phyloP scores from a whole-genome alignment of 2,888 invertebrate genomes.

The Antheraea assamensis region DNA sequence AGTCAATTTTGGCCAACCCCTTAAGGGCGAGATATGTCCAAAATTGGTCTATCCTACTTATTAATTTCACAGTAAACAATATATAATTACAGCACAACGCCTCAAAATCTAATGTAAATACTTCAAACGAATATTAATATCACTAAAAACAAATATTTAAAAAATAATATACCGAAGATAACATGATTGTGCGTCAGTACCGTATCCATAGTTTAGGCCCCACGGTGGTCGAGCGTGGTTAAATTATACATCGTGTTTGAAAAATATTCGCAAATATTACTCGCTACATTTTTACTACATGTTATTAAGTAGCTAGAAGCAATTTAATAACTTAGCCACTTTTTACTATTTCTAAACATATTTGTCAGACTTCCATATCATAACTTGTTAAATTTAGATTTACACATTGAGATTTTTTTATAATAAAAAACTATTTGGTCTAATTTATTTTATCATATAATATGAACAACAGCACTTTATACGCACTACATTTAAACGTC shows the following conservation, averaged over 20 bases:
- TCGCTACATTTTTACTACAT: neutral
- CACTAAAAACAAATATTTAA: slow-evolving; percentile 33
- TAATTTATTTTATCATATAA: neutral
- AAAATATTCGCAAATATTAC: slow-evolving; percentile 14
- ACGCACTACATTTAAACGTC: too few relatives aligned
- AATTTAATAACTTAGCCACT: neutral
- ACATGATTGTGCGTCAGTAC: slow-evolving; percentile 41
- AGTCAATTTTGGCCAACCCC: neutral
- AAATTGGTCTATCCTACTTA: neutral
- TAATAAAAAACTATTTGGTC: too few relatives aligned
- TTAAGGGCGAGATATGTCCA: neutral
- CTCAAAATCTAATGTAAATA: slow-evolving; percentile 25
- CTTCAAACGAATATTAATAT: slow-evolving; percentile 27
- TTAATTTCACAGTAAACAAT: neutral
- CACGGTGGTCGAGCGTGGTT: slow-evolving; percentile 53
- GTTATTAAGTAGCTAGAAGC: neutral
- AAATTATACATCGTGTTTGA: slow-evolving; percentile 42
- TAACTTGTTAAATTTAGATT: too few relatives aligned
- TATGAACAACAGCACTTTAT: neutral
- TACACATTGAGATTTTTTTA: too few relatives aligned
- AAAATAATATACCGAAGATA: slow-evolving; percentile 25
- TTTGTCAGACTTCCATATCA: too few relatives aligned
- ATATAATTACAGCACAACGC: neutral
- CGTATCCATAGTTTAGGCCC: slow-evolving; percentile 35
- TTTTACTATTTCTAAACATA: neutral